Evolutionary conservation across 2,113 vertebrate genomes (phyloP).

Genomic region (Halcyon malimbica): DNA sequence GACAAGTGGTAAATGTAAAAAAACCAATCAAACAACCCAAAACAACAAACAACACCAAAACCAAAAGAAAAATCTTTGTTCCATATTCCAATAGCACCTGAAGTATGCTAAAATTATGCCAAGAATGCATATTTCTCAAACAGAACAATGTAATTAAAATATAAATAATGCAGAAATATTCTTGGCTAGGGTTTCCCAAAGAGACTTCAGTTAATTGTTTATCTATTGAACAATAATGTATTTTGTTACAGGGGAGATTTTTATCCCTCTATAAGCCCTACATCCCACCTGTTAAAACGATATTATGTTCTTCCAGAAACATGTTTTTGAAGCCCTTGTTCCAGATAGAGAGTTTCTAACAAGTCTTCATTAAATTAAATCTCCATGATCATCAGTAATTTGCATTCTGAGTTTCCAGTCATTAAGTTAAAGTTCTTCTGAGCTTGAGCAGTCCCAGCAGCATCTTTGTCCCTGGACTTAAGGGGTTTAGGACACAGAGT

Average conservation of each 20-base stretch:
- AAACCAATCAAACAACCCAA: not conserved
- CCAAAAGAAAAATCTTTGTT: not conserved
- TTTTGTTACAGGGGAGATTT: constrained; percentile 7
- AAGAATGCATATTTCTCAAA: not conserved
- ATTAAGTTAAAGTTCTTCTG: not conserved
- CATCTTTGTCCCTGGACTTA: not conserved
- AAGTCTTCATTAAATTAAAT: not conserved
- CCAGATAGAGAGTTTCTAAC: not conserved
- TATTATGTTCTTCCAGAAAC: not conserved
- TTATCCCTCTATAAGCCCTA: not conserved
- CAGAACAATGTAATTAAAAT: constrained; percentile 3
- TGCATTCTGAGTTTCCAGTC: not conserved
- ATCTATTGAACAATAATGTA: not conserved
- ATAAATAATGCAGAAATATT: constrained; percentile 61
- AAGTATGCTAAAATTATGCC: not conserved
- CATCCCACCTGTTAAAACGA: not conserved
- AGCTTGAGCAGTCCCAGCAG: not conserved
- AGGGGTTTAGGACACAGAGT: not conserved
- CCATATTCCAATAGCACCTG: not conserved
- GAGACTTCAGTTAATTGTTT: constrained; percentile 2
- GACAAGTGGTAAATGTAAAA: not conserved
- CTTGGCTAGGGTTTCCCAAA: not conserved
- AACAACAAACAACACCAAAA: not conserved
- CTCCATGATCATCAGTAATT: not conserved
- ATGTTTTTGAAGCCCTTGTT: not conserved